phyloP scores from a whole-genome alignment of 2,888 invertebrate species.

The Dromius quadrimaculatus region DNA sequence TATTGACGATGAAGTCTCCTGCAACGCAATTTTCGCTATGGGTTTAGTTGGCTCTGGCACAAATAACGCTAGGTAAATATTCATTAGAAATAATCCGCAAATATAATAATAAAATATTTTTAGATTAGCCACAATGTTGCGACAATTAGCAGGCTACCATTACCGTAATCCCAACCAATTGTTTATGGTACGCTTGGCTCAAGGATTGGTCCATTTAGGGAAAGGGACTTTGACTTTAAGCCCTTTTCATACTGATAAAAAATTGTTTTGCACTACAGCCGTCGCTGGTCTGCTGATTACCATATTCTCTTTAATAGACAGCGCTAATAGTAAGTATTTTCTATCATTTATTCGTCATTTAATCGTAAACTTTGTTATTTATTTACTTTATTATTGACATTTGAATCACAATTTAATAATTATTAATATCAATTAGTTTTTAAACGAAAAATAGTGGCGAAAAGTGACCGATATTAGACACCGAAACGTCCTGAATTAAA shows the following conservation, averaged over 20 bases:
- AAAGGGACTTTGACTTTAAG: slow-evolving; percentile 97
- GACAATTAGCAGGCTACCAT: slow-evolving; percentile 97
- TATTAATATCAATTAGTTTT: too few species aligned
- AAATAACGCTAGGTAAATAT: slow-evolving; percentile 74
- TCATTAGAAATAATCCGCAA: slow-evolving; percentile 55
- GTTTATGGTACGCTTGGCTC: slow-evolving; percentile 97
- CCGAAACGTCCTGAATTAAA: too few species aligned
- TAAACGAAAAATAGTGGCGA: too few species aligned
- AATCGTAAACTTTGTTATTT: too few species aligned
- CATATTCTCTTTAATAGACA: slow-evolving; percentile 91
- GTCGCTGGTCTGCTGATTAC: slow-evolving; percentile 92
- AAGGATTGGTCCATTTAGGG: slow-evolving; percentile 96
- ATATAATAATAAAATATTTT: slow-evolving; percentile 45
- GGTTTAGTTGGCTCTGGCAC: slow-evolving; percentile 93
- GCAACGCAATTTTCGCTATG: slow-evolving; percentile 98
- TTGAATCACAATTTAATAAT: too few species aligned
- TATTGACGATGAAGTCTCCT: slow-evolving; percentile 95
- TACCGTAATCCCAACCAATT: slow-evolving; percentile 95
- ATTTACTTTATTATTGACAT: too few species aligned
- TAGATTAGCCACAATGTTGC: slow-evolving; percentile 94
- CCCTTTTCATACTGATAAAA: slow-evolving; percentile 95
- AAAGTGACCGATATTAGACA: too few species aligned
- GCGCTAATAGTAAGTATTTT: slow-evolving; percentile 82
- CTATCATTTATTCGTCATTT: too few species aligned
- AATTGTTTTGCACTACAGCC: slow-evolving; percentile 92